A percentile compares a stretch with the other conserved stretches of the same genome.
Evolutionary conservation across 2,888 invertebrate genomes (phyloP).

Genomic region (Stenchaetothrips biformis): DNA sequence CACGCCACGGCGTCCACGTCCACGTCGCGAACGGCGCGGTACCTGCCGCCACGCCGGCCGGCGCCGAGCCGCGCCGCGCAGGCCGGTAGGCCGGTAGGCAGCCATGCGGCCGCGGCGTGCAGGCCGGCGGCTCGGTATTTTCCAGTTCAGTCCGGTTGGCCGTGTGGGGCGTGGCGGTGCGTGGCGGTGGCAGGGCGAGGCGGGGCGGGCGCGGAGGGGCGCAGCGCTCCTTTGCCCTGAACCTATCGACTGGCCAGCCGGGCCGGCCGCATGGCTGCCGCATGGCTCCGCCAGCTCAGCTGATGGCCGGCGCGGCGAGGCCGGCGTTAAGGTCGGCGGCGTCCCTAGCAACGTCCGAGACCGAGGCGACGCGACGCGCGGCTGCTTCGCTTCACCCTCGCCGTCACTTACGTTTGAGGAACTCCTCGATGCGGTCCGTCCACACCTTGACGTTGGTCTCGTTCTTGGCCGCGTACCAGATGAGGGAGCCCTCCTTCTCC

Average conservation of each 20-base stretch:
- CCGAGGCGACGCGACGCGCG: neutral
- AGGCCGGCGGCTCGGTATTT: neutral
- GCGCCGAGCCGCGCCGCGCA: neutral
- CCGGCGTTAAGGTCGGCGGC: too few relatives aligned
- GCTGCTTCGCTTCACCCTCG: neutral
- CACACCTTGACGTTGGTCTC: slow-evolving; percentile 51
- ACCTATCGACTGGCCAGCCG: neutral
- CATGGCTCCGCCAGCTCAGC: neutral
- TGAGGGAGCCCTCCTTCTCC: slow-evolving; percentile 56
- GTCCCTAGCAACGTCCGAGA: neutral
- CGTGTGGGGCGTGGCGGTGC: neutral
- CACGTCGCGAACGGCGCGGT: neutral
- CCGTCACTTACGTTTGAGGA: slow-evolving; percentile 53
- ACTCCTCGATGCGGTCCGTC: slow-evolving; percentile 53
- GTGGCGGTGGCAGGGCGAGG: neutral
- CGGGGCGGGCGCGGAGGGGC: neutral
- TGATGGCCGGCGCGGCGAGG: too few relatives aligned
- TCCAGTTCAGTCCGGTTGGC: slow-evolving; percentile 14
- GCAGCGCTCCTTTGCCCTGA: neutral
- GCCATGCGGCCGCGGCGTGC: neutral
- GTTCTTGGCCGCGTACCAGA: slow-evolving; percentile 56
- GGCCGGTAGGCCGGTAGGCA: neutral
- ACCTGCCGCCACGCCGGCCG: neutral
- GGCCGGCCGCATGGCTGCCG: neutral
- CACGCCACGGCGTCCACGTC: too few relatives aligned